Percentiles rank a stretch among this genome's conserved stretches.
Evolutionary conservation across 2,888 invertebrate genomes (phyloP).

Genomic region (Ormyrus labotus): DNA sequence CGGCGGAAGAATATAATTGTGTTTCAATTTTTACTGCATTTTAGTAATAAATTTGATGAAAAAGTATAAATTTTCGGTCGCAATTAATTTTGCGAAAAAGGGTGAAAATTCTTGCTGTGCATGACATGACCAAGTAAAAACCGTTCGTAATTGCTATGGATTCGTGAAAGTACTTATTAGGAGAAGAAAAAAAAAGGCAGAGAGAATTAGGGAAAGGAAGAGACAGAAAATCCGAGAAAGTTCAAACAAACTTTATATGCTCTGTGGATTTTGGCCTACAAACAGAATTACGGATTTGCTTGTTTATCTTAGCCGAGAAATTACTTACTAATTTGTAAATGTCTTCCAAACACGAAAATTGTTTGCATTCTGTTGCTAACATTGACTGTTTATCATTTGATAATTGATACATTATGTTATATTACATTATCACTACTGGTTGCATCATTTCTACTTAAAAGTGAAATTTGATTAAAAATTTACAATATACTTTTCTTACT

Average conservation of each 20-base stretch:
- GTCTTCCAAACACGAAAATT: slow-evolving; percentile 14
- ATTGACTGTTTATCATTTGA: no score
- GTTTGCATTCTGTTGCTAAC: neutral
- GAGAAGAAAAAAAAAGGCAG: neutral
- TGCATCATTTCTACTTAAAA: no score
- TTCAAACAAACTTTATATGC: neutral
- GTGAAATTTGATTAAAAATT: no score
- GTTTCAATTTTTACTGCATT: no score
- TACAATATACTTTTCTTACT: no score
- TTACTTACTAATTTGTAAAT: slow-evolving; percentile 27
- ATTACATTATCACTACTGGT: no score
- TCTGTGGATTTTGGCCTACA: slow-evolving; percentile 25
- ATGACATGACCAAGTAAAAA: neutral
- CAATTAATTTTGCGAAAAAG: no score
- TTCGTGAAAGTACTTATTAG: neutral
- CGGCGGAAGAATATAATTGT: no score
- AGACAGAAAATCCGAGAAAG: neutral
- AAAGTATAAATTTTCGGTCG: no score
- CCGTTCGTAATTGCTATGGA: neutral
- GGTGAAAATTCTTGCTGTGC: no score
- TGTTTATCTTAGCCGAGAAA: slow-evolving; percentile 10
- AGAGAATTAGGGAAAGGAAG: neutral
- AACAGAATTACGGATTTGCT: slow-evolving; percentile 30
- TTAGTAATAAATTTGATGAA: no score
- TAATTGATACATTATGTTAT: no score